Conservation (phyloP, 2,113 vertebrate species). For the Oostethus manadensis region DNA sequence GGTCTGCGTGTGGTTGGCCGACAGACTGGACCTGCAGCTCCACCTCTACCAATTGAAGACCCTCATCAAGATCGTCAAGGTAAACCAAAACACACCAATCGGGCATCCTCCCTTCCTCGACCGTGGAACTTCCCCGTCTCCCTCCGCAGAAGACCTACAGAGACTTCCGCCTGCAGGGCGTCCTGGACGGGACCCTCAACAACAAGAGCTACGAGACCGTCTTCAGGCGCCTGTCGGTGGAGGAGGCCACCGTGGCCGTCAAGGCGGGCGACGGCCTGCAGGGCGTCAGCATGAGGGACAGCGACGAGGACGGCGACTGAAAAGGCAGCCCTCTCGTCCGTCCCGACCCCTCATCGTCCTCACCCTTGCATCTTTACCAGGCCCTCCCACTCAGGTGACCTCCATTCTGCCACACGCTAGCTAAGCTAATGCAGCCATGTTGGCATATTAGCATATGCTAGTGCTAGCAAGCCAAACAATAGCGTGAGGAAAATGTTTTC, state of each 20-base stretch:
- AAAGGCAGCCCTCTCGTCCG: background rate
- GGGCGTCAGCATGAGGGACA: constrained; percentile 94
- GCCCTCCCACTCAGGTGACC: background rate
- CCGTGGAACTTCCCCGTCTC: background rate
- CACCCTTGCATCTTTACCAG: background rate
- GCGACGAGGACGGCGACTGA: constrained; percentile 89
- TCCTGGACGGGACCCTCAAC: constrained; percentile 85
- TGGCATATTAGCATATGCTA: background rate
- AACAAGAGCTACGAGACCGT: constrained; percentile 88
- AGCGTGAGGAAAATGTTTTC: no score
- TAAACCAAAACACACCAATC: constrained; percentile 48
- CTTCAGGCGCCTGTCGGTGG: constrained; percentile 84
- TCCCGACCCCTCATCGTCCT: background rate
- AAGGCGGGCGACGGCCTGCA: constrained; percentile 82
- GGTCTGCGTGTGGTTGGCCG: constrained; percentile 89
- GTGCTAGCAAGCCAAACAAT: background rate
- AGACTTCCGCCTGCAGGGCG: constrained; percentile 92
- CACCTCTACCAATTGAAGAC: constrained; percentile 95
- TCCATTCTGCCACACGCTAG: background rate
- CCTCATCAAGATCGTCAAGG: constrained; percentile 98
- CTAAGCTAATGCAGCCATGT: background rate
- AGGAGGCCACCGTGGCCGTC: constrained; percentile 85
- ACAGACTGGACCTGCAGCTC: constrained; percentile 93
- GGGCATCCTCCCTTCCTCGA: constrained; percentile 1
- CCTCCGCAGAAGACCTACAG: constrained; percentile 86